Evolutionary conservation across 2,888 invertebrate species (phyloP).

Genomic region (Nezara viridula): DNA sequence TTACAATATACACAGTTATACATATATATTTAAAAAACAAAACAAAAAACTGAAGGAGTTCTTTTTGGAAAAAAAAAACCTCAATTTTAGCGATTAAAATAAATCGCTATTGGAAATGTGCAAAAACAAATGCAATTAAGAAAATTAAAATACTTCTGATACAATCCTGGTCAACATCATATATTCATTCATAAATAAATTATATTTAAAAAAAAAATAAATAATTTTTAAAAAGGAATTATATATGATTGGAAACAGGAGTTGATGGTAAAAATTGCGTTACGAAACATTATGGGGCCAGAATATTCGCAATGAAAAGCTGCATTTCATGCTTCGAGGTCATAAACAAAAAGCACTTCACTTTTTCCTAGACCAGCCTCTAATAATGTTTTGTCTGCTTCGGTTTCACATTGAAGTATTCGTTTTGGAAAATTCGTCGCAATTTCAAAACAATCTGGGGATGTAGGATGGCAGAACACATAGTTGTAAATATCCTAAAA

Average conservation of each 20-base stretch:
- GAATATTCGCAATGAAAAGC: not conserved
- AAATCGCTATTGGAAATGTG: constrained; percentile 33
- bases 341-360: constrained; percentile 94
- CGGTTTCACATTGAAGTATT: constrained; percentile 76
- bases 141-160: constrained; percentile 23
- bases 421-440: constrained; percentile 96
- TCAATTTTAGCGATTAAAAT: not conserved
- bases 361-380: constrained; percentile 89
- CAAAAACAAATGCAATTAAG: constrained; percentile 44
- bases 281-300: not conserved
- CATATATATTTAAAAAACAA: constrained; percentile 34
- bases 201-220: constrained; percentile 29
- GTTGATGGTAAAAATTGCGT: constrained; percentile 24
- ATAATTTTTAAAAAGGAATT: constrained; percentile 46
- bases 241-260: constrained; percentile 46
- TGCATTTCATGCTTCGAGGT: constrained; percentile 81
- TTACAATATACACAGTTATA: constrained; percentile 44
- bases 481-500: constrained; percentile 90
- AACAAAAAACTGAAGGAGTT: not conserved
- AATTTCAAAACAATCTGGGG: constrained; percentile 94
- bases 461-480: constrained; percentile 94
- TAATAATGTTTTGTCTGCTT: constrained; percentile 75
- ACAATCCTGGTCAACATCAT: not conserved
- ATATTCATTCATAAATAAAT: constrained; percentile 37
- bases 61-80: not conserved